These are phyloP conservation scores for Prorops nasuta DNA, from an alignment of 1,140 invertebrate genomes.

Conservation along the genomic window DNA sequence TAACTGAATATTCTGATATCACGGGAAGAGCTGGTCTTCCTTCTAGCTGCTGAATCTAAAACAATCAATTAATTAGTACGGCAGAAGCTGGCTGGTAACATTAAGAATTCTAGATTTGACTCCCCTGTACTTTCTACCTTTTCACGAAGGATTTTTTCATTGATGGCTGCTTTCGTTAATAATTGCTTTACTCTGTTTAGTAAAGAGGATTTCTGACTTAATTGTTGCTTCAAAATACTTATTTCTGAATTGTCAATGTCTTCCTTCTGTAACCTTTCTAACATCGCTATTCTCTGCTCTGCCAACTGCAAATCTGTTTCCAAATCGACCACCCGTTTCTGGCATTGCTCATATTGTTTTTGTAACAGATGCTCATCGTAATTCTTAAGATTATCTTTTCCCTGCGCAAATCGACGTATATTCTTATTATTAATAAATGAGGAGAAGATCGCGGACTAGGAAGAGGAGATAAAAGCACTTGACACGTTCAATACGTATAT, in stretches of 20 bases:
- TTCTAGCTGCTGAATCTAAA: slow-evolving; percentile 44
- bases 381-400: no score
- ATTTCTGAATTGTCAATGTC: slow-evolving; percentile 32
- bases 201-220: slow-evolving; percentile 58
- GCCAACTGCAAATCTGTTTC: slow-evolving; percentile 53
- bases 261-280: slow-evolving; percentile 43
- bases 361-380: slow-evolving; percentile 14
- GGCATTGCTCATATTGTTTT: slow-evolving; percentile 49
- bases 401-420: no score
- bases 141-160: slow-evolving; percentile 58
- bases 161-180: slow-evolving; percentile 56
- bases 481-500: not conserved
- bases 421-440: not conserved
- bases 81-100: no score
- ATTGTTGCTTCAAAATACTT: slow-evolving; percentile 46
- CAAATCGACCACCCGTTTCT: slow-evolving; percentile 47
- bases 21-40: slow-evolving; percentile 36
- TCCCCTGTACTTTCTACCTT: slow-evolving; percentile 51
- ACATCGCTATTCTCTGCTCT: slow-evolving; percentile 43
- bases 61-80: no score
- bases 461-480: not conserved
- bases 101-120: no score
- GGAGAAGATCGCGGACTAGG: no score
- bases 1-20: slow-evolving; percentile 38
- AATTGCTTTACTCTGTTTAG: slow-evolving; percentile 59